Percentiles rank a stretch among this genome's conserved stretches.
Evolutionary conservation across 1,140 invertebrate species (phyloP).

Genomic region (Leptinotarsa texana): DNA sequence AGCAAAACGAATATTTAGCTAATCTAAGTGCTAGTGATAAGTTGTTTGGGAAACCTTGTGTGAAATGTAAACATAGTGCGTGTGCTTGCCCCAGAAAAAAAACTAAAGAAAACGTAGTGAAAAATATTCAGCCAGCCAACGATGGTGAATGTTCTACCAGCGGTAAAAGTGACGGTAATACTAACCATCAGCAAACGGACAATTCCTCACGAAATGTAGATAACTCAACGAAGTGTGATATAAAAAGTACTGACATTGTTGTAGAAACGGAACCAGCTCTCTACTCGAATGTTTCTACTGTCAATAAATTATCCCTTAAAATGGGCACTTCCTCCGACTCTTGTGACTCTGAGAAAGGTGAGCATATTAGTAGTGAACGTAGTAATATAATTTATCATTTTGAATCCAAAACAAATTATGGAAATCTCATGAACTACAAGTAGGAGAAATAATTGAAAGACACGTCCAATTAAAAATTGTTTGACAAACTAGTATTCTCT

Average conservation of each 20-base stretch:
- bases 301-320: slow-evolving; percentile 27
- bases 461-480: too few species aligned
- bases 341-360: slow-evolving; percentile 52
- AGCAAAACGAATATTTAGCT: slow-evolving; percentile 57
- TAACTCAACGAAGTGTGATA: slow-evolving; percentile 7
- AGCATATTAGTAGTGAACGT: slow-evolving; percentile 1
- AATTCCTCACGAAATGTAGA: slow-evolving; percentile 13
- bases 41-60: slow-evolving; percentile 32
- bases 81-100: slow-evolving; percentile 8
- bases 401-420: too few species aligned
- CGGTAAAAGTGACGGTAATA: slow-evolving; percentile 3
- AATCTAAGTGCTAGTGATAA: slow-evolving; percentile 52
- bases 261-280: background rate
- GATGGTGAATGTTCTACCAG: slow-evolving; percentile 9
- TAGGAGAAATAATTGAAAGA: too few species aligned
- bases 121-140: background rate
- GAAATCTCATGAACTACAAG: too few species aligned
- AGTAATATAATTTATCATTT: too few species aligned
- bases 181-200: background rate
- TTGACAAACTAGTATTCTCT: too few species aligned
- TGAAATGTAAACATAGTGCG: slow-evolving; percentile 31
- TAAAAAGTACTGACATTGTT: background rate
- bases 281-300: background rate
- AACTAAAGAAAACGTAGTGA: slow-evolving; percentile 1
- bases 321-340: slow-evolving; percentile 50